A percentile compares a stretch with the other conserved stretches of the same genome.
Evolutionary conservation across 2,797 vertebrate species (phyloP).

Genomic region (Anisognathus igniventris): DNA sequence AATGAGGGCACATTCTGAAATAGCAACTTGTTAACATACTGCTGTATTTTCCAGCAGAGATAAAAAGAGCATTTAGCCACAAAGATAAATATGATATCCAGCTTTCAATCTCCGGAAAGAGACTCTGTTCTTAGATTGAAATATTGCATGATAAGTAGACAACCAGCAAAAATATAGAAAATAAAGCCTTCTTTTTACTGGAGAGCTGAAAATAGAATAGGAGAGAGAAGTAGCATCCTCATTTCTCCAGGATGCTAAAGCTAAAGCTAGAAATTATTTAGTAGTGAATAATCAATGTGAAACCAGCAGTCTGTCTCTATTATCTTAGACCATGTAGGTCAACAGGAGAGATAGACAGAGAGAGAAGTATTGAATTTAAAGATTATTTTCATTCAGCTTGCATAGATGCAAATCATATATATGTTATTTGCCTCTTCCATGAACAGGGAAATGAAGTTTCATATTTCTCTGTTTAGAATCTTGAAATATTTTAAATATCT

Average conservation of each 20-base stretch:
- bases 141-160: background rate
- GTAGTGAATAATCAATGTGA: background rate
- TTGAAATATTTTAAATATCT: background rate
- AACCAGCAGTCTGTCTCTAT: background rate
- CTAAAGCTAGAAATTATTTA: background rate
- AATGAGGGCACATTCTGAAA: background rate
- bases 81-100: background rate
- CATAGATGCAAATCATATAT: background rate
- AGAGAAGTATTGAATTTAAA: background rate
- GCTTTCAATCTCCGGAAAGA: background rate
- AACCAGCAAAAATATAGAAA: background rate
- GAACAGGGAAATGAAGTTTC: background rate
- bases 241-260: background rate
- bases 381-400: background rate
- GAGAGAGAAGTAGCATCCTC: background rate
- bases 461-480: background rate
- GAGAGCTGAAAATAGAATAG: background rate
- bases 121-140: background rate
- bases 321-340: background rate
- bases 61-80: background rate
- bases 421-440: background rate
- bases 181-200: background rate
- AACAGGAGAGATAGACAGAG: background rate
- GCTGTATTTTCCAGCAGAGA: background rate
- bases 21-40: background rate